These are phyloP conservation scores for Chaenodraco wilsoni DNA, from an alignment of 2,797 vertebrate species.

Conservation along the genomic window DNA sequence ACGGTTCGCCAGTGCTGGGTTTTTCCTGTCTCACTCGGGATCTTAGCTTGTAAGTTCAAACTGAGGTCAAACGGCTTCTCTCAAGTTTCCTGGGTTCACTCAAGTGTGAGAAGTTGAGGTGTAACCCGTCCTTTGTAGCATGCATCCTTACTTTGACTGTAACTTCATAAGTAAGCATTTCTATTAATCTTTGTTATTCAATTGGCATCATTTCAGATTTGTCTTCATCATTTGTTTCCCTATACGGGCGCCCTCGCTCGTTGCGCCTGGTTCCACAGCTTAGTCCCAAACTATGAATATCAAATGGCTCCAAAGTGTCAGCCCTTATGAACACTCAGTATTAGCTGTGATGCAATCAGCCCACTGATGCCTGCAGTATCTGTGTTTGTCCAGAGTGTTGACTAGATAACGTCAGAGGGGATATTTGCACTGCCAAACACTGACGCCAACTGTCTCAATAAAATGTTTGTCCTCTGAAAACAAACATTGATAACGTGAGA, in stretches of 20 bases:
- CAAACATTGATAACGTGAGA: background rate
- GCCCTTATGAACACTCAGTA: slow-evolving; percentile 49
- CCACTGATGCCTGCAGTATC: slow-evolving; percentile 16
- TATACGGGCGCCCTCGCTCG: slow-evolving; percentile 57
- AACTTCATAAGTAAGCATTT: background rate
- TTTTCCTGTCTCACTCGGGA: slow-evolving; percentile 35
- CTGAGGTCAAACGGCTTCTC: slow-evolving; percentile 45
- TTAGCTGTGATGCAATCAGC: slow-evolving; percentile 53
- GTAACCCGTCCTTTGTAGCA: slow-evolving; percentile 1
- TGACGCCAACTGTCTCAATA: background rate
- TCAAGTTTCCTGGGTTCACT: slow-evolving; percentile 52
- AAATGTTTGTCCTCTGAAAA: slow-evolving; percentile 12
- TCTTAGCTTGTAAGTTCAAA: slow-evolving; percentile 48
- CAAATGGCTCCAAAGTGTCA: slow-evolving; percentile 47
- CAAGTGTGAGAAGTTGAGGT: slow-evolving; percentile 36
- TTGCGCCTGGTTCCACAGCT: slow-evolving; percentile 9
- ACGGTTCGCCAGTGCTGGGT: background rate
- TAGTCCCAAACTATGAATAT: slow-evolving; percentile 55
- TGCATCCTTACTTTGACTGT: background rate
- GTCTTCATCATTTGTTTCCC: slow-evolving; percentile 39
- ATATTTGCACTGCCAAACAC: background rate
- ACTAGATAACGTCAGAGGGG: background rate
- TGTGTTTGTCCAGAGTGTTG: slow-evolving; percentile 28
- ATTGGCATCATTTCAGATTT: background rate
- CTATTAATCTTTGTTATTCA: background rate